A percentile compares a stretch with the other conserved stretches of the same genome.
Conservation (phyloP, 2,888 invertebrate species). For the Cryptocheilus praepositus region DNA sequence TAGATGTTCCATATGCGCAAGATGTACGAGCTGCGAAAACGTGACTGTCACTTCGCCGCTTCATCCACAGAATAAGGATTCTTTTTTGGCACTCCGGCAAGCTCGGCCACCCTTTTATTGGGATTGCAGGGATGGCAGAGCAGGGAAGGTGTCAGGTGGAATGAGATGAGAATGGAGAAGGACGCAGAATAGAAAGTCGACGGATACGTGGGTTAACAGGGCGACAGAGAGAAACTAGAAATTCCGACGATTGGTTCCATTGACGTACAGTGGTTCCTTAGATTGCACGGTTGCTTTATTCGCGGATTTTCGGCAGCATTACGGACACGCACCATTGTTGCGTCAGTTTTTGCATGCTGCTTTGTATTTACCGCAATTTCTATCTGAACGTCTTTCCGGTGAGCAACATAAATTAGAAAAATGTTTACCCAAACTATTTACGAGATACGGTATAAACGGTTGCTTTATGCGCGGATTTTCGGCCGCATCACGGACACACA, state of each 20-base stretch:
- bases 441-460: too few species aligned
- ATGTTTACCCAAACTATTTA: too few species aligned
- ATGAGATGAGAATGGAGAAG: neutral
- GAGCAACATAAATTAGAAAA: too few species aligned
- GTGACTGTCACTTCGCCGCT: slow-evolving; percentile 47
- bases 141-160: neutral
- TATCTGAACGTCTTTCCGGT: too few species aligned
- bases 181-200: neutral
- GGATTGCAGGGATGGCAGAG: slow-evolving; percentile 12
- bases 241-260: slow-evolving; percentile 2
- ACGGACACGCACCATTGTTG: too few species aligned
- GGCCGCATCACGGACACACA: too few species aligned
- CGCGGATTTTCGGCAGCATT: too few species aligned
- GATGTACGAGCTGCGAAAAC: slow-evolving; percentile 46
- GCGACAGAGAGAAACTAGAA: slow-evolving; percentile 11
- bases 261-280: too few species aligned
- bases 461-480: too few species aligned
- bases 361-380: too few species aligned
- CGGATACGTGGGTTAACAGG: neutral
- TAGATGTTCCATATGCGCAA: slow-evolving; percentile 52
- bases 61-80: slow-evolving; percentile 19
- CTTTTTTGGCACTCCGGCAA: slow-evolving; percentile 34
- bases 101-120: slow-evolving; percentile 35
- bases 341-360: too few species aligned
- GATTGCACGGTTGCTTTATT: too few species aligned